Conservation (phyloP, 2,888 invertebrate genomes). For the Mimumesa dahlbomi region DNA sequence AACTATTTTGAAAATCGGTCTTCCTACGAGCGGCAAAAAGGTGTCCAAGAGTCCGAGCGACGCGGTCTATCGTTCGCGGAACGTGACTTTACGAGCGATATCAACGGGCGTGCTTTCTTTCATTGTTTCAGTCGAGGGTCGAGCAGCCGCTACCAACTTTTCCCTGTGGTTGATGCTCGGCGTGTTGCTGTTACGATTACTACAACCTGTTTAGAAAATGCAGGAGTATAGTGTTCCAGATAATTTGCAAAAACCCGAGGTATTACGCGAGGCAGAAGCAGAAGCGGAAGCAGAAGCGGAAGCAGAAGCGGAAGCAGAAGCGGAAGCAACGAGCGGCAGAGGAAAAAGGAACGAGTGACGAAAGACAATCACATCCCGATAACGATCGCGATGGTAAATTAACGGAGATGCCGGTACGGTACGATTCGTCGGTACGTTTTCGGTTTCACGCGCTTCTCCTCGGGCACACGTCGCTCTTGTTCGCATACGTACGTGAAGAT, state of each 20-base stretch:
- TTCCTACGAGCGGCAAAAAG: too few species aligned
- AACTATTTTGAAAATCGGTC: too few species aligned
- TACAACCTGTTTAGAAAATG: slow-evolving; percentile 60
- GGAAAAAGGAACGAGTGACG: slow-evolving; percentile 49
- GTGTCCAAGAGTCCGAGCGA: too few species aligned
- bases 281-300: too few species aligned
- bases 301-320: too few species aligned
- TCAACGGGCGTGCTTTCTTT: too few species aligned
- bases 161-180: slow-evolving; percentile 62
- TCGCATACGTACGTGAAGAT: neutral
- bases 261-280: too few species aligned
- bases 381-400: slow-evolving; percentile 6
- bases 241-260: too few species aligned
- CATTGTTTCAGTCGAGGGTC: slow-evolving; percentile 76
- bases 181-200: slow-evolving; percentile 62
- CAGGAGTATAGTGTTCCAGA: too few species aligned
- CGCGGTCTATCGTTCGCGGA: too few species aligned
- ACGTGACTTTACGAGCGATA: too few species aligned
- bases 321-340: too few species aligned
- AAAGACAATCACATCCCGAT: slow-evolving; percentile 71
- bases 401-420: neutral
- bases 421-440: neutral
- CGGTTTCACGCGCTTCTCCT: neutral
- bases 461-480: neutral
- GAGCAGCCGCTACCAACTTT: slow-evolving; percentile 65